These are phyloP conservation scores for Cerastis rubricosa DNA, from an alignment of 2,888 invertebrate species.

Conservation along the genomic window DNA sequence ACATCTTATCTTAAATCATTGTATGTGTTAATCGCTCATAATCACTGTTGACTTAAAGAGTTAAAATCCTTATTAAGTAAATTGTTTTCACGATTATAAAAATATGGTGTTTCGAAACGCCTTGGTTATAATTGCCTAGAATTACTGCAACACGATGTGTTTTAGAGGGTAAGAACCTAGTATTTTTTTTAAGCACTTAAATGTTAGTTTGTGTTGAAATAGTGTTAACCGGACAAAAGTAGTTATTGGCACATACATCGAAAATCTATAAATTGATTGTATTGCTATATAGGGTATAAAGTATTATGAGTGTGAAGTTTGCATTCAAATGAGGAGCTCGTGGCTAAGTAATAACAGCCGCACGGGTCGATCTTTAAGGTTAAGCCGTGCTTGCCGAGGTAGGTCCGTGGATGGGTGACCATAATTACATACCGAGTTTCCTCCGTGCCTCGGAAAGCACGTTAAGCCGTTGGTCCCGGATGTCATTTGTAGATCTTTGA, in stretches of 20 bases:
- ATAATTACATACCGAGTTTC: no score
- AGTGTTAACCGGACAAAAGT: background rate
- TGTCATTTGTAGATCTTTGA: no score
- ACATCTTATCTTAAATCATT: background rate
- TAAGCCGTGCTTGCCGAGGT: no score
- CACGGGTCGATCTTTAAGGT: no score
- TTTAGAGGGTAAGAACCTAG: background rate
- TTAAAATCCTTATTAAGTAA: background rate
- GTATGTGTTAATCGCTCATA: background rate
- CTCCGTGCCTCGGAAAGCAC: no score
- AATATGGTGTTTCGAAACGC: background rate
- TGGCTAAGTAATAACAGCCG: no score
- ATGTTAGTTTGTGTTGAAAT: background rate
- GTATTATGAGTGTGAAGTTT: background rate
- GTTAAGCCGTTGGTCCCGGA: no score
- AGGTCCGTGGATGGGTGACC: no score
- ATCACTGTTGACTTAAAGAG: background rate
- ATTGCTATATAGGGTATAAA: background rate
- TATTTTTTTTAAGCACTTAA: no score
- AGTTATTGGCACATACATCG: background rate
- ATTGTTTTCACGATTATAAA: background rate
- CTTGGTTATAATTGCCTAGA: background rate
- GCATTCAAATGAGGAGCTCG: no score
- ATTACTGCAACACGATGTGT: background rate
- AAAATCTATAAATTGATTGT: background rate